These are phyloP conservation scores for Prosopocoilus inquinatus DNA, from an alignment of 2,888 invertebrate genomes.

Conservation along the genomic window DNA sequence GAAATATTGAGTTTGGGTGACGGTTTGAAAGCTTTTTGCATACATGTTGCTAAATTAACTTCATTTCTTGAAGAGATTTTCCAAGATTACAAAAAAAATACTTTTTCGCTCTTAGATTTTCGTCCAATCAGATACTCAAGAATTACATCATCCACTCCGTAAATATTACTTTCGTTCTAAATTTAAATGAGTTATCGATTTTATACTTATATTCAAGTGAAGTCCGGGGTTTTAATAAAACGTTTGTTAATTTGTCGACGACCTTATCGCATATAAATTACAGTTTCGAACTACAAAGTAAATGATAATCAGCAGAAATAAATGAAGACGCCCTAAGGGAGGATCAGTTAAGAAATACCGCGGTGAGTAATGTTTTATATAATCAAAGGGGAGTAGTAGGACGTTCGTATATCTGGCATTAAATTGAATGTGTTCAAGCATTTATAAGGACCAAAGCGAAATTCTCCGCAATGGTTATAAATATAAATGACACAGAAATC, in stretches of 20 bases:
- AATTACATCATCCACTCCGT: too few species aligned
- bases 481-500: conserved; percentile 34
- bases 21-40: too few species aligned
- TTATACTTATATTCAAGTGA: background rate
- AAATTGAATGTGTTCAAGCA: conserved; percentile 31
- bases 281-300: conserved; percentile 10
- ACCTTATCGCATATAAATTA: conserved; percentile 19
- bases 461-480: conserved; percentile 30
- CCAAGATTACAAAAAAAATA: too few species aligned
- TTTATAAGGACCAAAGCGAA: conserved; percentile 29
- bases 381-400: conserved; percentile 25
- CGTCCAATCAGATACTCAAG: too few species aligned
- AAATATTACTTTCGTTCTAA: background rate
- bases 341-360: conserved; percentile 4
- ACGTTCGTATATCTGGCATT: conserved; percentile 29
- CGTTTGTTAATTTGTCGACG: conserved; percentile 19
- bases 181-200: conserved; percentile 1
- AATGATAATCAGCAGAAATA: conserved; percentile 22
- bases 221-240: conserved; percentile 9
- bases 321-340: conserved; percentile 18
- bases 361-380: conserved; percentile 19
- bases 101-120: too few species aligned
- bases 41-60: too few species aligned
- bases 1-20: too few species aligned
- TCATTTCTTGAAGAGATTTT: too few species aligned